Evolutionary conservation across 2,113 vertebrate species (phyloP).

Genomic region (Thryonomys swinderianus): DNA sequence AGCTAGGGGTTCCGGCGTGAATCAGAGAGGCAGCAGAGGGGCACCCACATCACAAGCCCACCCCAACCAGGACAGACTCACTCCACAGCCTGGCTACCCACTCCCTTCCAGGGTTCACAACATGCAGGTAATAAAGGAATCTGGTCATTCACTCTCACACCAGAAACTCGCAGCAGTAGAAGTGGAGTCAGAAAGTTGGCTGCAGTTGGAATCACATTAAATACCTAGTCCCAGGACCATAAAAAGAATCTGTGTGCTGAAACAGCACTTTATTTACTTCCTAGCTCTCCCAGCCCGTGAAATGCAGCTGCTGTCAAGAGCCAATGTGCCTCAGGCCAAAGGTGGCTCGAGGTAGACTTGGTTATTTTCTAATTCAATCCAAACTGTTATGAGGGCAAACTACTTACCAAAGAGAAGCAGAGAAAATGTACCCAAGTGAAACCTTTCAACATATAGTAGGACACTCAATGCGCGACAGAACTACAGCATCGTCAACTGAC

Average conservation of each 20-base stretch:
- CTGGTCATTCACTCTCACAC: background rate
- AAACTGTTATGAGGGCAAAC: slow-evolving; percentile 14
- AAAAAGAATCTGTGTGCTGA: slow-evolving; percentile 60
- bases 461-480: background rate
- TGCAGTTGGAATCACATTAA: slow-evolving; percentile 63
- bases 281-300: slow-evolving; percentile 17
- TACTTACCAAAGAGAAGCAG: slow-evolving; percentile 3
- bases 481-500: background rate
- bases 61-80: background rate
- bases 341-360: background rate
- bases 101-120: background rate
- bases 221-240: slow-evolving; percentile 30
- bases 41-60: fast-evolving
- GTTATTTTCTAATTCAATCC: slow-evolving; percentile 42
- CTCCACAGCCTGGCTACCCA: background rate
- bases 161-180: slow-evolving; percentile 41
- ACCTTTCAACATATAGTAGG: background rate
- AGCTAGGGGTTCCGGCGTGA: background rate
- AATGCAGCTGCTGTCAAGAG: slow-evolving; percentile 20
- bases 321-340: slow-evolving; percentile 29
- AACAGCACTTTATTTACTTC: slow-evolving; percentile 49
- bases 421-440: slow-evolving; percentile 32
- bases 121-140: background rate
- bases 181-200: slow-evolving; percentile 12
- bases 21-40: background rate